Base-by-base conservation (phyloP, 2,888 invertebrate genomes). In the Colostygia pectinataria region DNA sequence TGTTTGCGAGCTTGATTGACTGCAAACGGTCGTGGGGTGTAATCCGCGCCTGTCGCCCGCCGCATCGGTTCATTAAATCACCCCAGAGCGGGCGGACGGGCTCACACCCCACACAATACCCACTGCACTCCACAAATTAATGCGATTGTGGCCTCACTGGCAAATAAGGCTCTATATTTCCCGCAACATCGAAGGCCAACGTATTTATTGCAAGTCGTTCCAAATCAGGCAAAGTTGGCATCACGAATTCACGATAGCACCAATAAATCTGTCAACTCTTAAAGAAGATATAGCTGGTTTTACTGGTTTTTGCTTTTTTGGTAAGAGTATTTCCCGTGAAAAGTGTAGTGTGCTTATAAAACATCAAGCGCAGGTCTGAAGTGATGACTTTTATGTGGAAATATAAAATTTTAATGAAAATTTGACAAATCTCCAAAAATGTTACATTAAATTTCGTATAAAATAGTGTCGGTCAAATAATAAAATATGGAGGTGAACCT, bases 1-100 rank as follows among this genome's bases (percentile, higher is more conserved):
- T 89, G 88, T 87, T 89, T 85, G 89, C 84, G 80, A 80, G 86
- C 78, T 80, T 88, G 88, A 89, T 89, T 88, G 87, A 88, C 88
- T 87, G 87, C 86, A 83, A 87, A 84, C 83, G 83, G 70, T 78
- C 72, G 82, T 76, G 81, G 85, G 83, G 87, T 80, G 88, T 86
- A 87, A 86, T 86, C 88, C 88, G 75, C 79, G 82, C 75, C 78
- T 79, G 86, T 85, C 86, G 79, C 77, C 80, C 80, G 74, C 85
- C 85, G 80, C 86, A 79, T 79, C 77, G 83, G 83, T 83, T 87
- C 87, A 87, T 89, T 89, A 88, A 88, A 80, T 83, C 85, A 78
- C 83, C 82, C 83, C 72, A 39, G 20, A 20, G 44, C 50, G 34
- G 39, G 28, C 32, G 50, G 31, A 55, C 59, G 66, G 48, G 59